These are phyloP conservation scores for Eulemur coronatus DNA, from an alignment of 2,797 vertebrate genomes.

Conservation along the genomic window DNA sequence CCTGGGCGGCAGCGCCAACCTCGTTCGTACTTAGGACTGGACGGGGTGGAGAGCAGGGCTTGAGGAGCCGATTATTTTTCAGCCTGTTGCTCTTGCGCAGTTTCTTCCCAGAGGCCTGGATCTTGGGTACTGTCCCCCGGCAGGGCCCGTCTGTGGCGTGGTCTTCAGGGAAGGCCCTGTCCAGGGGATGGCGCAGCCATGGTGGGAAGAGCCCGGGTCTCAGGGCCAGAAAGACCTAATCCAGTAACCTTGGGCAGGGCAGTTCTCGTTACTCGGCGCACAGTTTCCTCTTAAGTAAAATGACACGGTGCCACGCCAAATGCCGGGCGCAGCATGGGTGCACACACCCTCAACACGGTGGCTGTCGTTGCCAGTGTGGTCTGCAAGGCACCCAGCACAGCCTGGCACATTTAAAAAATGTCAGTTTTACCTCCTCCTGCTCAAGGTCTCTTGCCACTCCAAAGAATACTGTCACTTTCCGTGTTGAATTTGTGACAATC, in stretches of 20 bases:
- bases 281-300: neutral
- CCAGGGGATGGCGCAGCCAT: neutral
- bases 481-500: neutral
- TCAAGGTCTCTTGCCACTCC: neutral
- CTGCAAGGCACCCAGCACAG: neutral
- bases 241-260: neutral
- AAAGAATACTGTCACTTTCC: neutral
- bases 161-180: neutral
- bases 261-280: neutral
- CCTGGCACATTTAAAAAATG: neutral
- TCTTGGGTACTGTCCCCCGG: neutral
- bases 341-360: rapidly evolving
- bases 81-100: neutral
- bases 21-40: rapidly evolving
- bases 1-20: neutral
- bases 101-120: neutral
- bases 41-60: rapidly evolving
- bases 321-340: neutral
- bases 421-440: neutral
- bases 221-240: neutral
- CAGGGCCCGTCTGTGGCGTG: neutral
- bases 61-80: neutral
- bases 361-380: neutral
- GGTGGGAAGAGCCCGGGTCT: rapidly evolving
- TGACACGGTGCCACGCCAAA: neutral